Conservation (phyloP, 2,888 invertebrate genomes). For the Meta bourneti region DNA sequence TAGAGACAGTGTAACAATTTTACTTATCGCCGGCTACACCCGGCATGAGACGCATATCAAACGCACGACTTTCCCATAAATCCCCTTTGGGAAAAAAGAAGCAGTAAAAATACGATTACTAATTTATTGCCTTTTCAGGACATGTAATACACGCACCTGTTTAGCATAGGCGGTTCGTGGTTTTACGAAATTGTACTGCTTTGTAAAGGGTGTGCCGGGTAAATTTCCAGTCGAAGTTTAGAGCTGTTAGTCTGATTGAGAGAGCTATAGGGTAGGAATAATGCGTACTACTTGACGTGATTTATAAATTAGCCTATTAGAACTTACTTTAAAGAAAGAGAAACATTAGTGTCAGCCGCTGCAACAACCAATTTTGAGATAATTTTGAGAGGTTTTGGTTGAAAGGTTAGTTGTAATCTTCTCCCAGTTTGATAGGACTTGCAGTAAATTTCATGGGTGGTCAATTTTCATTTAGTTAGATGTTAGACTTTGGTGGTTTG, state of each 20-base stretch:
- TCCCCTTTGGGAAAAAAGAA: constrained; percentile 30
- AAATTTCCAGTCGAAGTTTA: constrained; percentile 8
- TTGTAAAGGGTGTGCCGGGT: constrained; percentile 12
- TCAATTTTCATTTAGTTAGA: background rate
- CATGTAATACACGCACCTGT: constrained; percentile 44
- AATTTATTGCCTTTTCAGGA: constrained; percentile 42
- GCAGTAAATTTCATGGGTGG: background rate
- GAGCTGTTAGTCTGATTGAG: background rate
- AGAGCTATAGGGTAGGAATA: background rate
- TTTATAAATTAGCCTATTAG: constrained; percentile 1
- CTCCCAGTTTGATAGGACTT: background rate
- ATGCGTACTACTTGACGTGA: background rate
- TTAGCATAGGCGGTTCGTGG: constrained; percentile 37
- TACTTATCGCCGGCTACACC: constrained; percentile 22
- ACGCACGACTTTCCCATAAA: constrained; percentile 67
- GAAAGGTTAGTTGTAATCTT: background rate
- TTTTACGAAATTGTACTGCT: background rate
- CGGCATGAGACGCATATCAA: constrained; percentile 14
- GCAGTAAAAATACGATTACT: background rate
- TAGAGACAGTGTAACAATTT: constrained; percentile 35
- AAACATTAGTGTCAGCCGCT: background rate
- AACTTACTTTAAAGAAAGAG: background rate
- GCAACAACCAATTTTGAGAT: background rate
- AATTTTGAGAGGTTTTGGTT: background rate
- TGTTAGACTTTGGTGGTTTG: background rate